phyloP scores from a whole-genome alignment of 2,888 invertebrate species.

The Tineola bisselliella region DNA sequence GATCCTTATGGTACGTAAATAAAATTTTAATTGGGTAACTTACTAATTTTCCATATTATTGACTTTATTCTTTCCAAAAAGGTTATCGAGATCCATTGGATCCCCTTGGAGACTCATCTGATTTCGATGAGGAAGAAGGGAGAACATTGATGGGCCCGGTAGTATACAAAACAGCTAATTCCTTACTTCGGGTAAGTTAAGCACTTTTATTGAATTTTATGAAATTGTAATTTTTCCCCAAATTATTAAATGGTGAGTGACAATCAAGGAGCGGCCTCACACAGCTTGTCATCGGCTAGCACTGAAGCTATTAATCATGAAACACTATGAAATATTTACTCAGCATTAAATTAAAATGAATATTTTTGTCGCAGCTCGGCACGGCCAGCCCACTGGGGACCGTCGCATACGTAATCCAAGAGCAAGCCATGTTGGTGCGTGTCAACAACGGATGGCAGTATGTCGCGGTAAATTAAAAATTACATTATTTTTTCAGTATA shows the following conservation, averaged over 20 bases:
- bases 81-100: conserved; percentile 45
- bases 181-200: conserved; percentile 43
- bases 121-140: conserved; percentile 56
- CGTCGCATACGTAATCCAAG: conserved; percentile 90
- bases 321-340: conserved; percentile 1
- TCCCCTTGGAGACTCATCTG: conserved; percentile 39
- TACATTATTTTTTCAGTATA: conserved; percentile 12
- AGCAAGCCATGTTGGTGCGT: conserved; percentile 88
- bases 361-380: conserved; percentile 38
- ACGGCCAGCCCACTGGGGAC: conserved; percentile 76
- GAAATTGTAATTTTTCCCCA: too few species aligned
- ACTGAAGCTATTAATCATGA: not conserved
- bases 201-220: not conserved
- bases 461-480: conserved; percentile 77
- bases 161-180: conserved; percentile 51
- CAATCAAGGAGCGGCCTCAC: not conserved
- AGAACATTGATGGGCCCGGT: conserved; percentile 53
- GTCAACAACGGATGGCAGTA: conserved; percentile 96
- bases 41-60: not conserved
- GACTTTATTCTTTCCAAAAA: conserved; percentile 17
- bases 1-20: conserved; percentile 44
- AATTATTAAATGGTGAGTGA: too few species aligned
- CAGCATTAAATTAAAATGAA: conserved; percentile 3
- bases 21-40: conserved; percentile 13
- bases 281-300: not conserved